These are phyloP conservation scores for Apogon hyalosoma DNA, from an alignment of 2,797 vertebrate genomes.

Conservation along the genomic window DNA sequence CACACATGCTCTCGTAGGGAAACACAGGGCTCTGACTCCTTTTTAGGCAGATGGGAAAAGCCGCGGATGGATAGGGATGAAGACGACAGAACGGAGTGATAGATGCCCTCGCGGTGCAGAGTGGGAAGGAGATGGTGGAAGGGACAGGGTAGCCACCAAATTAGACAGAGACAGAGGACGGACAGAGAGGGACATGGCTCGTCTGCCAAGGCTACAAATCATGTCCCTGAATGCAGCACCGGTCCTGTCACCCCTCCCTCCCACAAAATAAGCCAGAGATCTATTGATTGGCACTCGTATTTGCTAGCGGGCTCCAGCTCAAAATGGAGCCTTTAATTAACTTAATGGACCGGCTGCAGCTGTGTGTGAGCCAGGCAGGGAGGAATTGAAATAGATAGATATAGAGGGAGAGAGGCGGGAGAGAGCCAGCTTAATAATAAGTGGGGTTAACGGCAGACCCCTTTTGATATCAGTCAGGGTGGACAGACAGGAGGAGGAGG, in stretches of 20 bases:
- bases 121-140: constrained; percentile 56
- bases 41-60: constrained; percentile 55
- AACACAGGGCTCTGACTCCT: constrained; percentile 43
- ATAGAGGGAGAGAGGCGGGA: constrained; percentile 30
- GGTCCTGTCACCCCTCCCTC: constrained; percentile 62
- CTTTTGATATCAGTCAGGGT: constrained; percentile 70
- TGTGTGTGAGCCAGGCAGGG: constrained; percentile 76
- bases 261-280: constrained; percentile 79
- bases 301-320: constrained; percentile 82
- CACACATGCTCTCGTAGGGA: constrained; percentile 29
- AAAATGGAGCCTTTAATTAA: constrained; percentile 91
- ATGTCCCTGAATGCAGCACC: constrained; percentile 69
- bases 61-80: constrained; percentile 52
- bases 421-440: constrained; percentile 74
- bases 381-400: constrained; percentile 69
- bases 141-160: constrained; percentile 67
- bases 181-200: constrained; percentile 69
- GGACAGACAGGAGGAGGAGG: constrained; percentile 40
- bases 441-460: constrained; percentile 79
- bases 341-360: constrained; percentile 87
- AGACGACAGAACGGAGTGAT: constrained; percentile 59
- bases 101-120: constrained; percentile 58
- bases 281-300: constrained; percentile 86
- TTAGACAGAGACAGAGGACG: constrained; percentile 79
- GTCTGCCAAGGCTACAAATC: constrained; percentile 79